Base-by-base conservation (phyloP, 1,140 invertebrate genomes). In the Drosophila nannoptera region DNA sequence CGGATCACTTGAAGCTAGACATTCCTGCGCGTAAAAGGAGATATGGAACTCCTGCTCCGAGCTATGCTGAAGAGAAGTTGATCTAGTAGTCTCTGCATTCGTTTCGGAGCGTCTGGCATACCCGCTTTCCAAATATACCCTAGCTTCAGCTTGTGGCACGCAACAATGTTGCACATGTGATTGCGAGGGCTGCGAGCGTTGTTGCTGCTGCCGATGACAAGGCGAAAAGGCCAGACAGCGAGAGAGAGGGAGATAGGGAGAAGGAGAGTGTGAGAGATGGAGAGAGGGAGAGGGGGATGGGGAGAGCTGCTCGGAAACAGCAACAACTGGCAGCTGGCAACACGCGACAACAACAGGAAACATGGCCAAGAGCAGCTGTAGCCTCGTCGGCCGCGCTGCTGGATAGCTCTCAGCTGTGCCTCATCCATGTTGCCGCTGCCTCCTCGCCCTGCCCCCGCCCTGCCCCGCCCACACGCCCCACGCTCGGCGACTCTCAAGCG, bases 81-180 rank as follows among this genome's bases (percentile, higher is more conserved):
- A 22, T 22, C 22, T 22, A 22, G 22, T 22, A 2, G 22, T 22
- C 3, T 22, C 22, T n/a, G n/a, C n/a, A n/a, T n/a, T n/a, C 22
- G 22, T 2, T 22, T 22, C 1, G 22, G 1, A 2, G 22, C 22
- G 22, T 22, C 22, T 22, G 22, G 22, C 22, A 52, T 36, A 38
- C 14, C 8, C 14, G 7, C 36, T 38, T 8, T 38, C 11, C 7
- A 8, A 22, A 3, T 22, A 22, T 22, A 22, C 22, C 22, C 9
- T 5, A n/a, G 14, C 9, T 40, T 31, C 8, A 31, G 22, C 31
- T n/a, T 46, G 46, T 36, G 5, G 2, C n/a, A 32, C 40, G 61
- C 61, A 78, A 78, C 80, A 76, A 77, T 84, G 80, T 84, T 80
- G 73, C 80, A 70, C 61, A 67, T 61, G 73, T 55, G 40, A 9